Evolutionary conservation across 2,797 vertebrate species (phyloP).

Genomic region (Cyprinella venusta): DNA sequence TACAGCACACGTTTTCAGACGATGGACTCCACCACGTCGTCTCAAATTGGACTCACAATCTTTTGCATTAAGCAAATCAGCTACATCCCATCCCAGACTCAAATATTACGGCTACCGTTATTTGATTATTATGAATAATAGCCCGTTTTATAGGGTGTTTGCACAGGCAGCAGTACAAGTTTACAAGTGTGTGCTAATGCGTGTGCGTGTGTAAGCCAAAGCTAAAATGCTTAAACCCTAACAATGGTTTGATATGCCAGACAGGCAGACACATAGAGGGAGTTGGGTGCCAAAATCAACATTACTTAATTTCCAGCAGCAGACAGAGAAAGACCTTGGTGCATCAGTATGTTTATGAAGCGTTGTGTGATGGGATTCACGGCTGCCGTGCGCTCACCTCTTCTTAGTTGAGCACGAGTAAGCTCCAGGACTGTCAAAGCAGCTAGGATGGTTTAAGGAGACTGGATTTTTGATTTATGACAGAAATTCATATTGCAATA

Average conservation of each 20-base stretch:
- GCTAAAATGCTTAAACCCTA: slow-evolving; percentile 44
- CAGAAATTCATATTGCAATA: slow-evolving; percentile 48
- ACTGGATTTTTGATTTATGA: slow-evolving; percentile 48
- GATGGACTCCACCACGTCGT: not conserved
- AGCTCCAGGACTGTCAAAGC: slow-evolving; percentile 50
- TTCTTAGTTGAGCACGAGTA: slow-evolving; percentile 45
- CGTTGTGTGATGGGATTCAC: slow-evolving; percentile 51
- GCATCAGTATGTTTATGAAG: slow-evolving; percentile 56
- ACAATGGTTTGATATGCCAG: slow-evolving; percentile 57
- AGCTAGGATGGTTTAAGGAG: slow-evolving; percentile 38
- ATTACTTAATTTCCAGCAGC: slow-evolving; percentile 53
- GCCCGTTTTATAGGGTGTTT: slow-evolving; percentile 65
- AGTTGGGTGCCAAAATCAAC: slow-evolving; percentile 65
- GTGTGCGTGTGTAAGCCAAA: slow-evolving; percentile 23
- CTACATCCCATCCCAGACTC: slow-evolving; percentile 33
- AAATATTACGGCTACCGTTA: slow-evolving; percentile 59
- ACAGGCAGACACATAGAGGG: slow-evolving; percentile 48
- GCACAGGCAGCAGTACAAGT: slow-evolving; percentile 57
- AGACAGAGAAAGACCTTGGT: slow-evolving; percentile 56
- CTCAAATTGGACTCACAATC: not conserved
- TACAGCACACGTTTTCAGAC: slow-evolving; percentile 35
- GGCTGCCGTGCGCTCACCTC: slow-evolving; percentile 39
- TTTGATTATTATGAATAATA: slow-evolving; percentile 61
- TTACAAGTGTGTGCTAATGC: slow-evolving; percentile 58
- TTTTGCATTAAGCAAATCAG: slow-evolving; percentile 8